Base-by-base conservation (phyloP, 2,888 invertebrate species). In the Disparrhopalites patrizii region DNA sequence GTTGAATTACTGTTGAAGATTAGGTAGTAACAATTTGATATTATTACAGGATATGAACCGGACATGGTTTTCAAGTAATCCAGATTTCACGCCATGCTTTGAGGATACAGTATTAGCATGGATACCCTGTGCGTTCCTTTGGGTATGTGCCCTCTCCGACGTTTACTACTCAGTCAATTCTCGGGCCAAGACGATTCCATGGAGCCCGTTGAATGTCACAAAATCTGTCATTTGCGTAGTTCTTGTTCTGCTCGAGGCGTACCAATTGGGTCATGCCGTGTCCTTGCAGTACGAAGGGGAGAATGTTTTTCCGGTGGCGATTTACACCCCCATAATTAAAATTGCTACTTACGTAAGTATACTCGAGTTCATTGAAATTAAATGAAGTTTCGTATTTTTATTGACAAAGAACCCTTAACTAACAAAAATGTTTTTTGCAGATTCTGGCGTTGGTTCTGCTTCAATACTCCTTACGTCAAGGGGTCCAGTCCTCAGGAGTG, bases 51-150 rank as follows among this genome's bases (percentile, higher is more conserved):
- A 74, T 50, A 28, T 62, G 62, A 63, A 72, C 15, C 18, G 57
- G n/a, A 72, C 71, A 1, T 78, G 81, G 73, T 83, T 85, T 73
- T 77, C 86, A 76, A 82, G 78, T 13, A 76, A 87, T 79, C 97
- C 94, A 38, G 88, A 92, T 78, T 83, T 98, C 73, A 91, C 96
- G 70, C 84, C 84, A 78, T 98, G 97, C 80, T 95, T 97, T 80
- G 89, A 95, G 81, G 88, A 90, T 79, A 95, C 96, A 0, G 87
- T 90, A 1, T 81, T 97, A 33, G 84, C 93, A 58, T 97, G 96
- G 95, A 81, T 85, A 38, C 97, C 97, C 0, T 93, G 93, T 79
- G 82, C 84, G 62, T 91, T 91, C 79, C 82, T 94, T 18, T 93
- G 91, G 91, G 73, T 85, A 1, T 86, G 89, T 75, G 82, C 88